Evolutionary conservation across 2,888 invertebrate genomes (phyloP), one percentile per base, ranked within the genome.

Genomic region (Crepidodera aurea): DNA sequence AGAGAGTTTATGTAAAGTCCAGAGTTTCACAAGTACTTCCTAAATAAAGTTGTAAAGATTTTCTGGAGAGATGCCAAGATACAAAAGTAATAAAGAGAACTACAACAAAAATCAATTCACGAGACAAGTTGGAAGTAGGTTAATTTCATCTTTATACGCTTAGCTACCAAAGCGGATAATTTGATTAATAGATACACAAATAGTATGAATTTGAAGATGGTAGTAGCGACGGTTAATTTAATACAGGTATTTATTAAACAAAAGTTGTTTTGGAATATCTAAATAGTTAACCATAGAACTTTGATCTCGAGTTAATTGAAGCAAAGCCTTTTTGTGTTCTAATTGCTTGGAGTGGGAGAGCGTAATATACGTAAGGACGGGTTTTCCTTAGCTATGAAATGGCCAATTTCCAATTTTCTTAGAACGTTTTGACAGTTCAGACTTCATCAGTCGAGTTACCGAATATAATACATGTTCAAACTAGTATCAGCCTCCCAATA

Each of bases 11-110:
- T 46, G 25, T 22, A 46, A 46, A 46, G 22, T 42, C 18, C 13
- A n/a, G 18, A 42, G 46, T 22, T 46, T 25, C 46, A 22, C 46
- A 46, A 13, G 46, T 46, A 25, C 46, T 46, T 46, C 22, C 22
- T 46, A 46, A 46, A 46, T 22, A 37, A 46, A 46, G 46, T 25
- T 25, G 25, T 46, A 46, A 19, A 46, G 25, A 46, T 46, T 46
- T 46, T 46, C 13, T 46, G 46, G 46, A 19, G 25, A 22, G 1
- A 25, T 25, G 46, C 46, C 46, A 46, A 46, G 25, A 46, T 46
- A 46, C 46, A 46, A 46, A 46, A 22, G 22, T 46, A 46, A 46
- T 46, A 46, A 46, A 25, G 22, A 46, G 12, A 46, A 22, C 46
- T 46, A 19, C 25, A 42, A 19, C 42, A 25, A 46, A 46, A 46